Evolutionary conservation across 2,113 vertebrate genomes (phyloP).

Genomic region (Elephas maximus): DNA sequence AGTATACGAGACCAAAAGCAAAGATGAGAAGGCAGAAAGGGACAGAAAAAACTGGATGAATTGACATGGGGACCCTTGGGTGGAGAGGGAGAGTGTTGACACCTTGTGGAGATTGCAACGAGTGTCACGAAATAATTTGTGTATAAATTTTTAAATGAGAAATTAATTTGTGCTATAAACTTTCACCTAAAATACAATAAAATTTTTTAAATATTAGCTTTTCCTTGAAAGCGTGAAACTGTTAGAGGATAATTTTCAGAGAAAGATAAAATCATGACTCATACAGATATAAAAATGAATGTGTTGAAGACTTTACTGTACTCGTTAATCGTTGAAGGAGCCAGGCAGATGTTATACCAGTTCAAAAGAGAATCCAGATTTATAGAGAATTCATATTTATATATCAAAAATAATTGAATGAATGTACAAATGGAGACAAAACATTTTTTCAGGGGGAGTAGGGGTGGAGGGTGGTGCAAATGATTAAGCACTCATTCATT

Average conservation of each 20-base stretch:
- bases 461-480: not conserved
- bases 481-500: not conserved
- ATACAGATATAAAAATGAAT: not conserved
- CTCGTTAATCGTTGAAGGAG: not conserved
- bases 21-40: too few species aligned
- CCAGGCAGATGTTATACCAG: not conserved
- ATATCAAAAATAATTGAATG: constrained; percentile 17
- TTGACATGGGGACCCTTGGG: too few species aligned
- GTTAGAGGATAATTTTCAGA: constrained; percentile 29
- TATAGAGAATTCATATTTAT: not conserved
- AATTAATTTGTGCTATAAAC: too few species aligned
- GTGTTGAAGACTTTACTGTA: not conserved
- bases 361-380: not conserved
- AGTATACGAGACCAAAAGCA: too few species aligned
- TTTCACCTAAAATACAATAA: too few species aligned
- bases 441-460: not conserved
- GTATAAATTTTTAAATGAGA: too few species aligned
- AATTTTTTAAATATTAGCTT: not conserved
- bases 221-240: constrained; percentile 44
- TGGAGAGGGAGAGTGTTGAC: too few species aligned
- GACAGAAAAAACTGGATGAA: too few species aligned
- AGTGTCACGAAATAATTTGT: too few species aligned
- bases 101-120: too few species aligned
- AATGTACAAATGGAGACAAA: not conserved
- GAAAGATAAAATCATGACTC: not conserved